A percentile compares a stretch with the other conserved stretches of the same genome.
Evolutionary conservation across 1,140 invertebrate species (phyloP).

Genomic region (Meloidogyne chitwoodi): DNA sequence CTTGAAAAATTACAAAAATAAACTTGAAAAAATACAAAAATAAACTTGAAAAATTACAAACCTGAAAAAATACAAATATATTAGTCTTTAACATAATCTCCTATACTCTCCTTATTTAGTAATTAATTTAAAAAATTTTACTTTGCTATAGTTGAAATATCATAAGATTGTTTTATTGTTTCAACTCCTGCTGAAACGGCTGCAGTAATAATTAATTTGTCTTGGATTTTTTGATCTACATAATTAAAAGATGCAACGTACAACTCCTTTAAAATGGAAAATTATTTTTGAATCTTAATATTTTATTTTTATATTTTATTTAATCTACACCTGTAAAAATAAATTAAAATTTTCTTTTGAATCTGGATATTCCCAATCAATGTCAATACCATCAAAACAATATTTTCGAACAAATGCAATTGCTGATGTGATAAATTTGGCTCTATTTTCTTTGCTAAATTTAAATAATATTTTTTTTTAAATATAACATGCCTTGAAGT

Average conservation of each 20-base stretch:
- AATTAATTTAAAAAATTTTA: constrained; percentile 12
- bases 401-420: constrained; percentile 50
- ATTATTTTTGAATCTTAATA: background rate
- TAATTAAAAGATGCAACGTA: background rate
- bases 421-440: constrained; percentile 54
- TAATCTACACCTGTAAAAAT: constrained; percentile 71
- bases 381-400: constrained; percentile 68
- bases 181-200: constrained; percentile 61
- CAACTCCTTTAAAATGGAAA: background rate
- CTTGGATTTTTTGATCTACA: background rate
- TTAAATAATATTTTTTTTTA: background rate
- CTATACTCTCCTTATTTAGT: too few relatives aligned
- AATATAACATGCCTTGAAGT: constrained; percentile 16
- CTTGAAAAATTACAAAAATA: too few relatives aligned
- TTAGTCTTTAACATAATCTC: too few relatives aligned
- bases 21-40: too few relatives aligned
- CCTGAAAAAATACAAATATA: too few relatives aligned
- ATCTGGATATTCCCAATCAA: constrained; percentile 94
- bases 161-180: constrained; percentile 61
- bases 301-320: background rate
- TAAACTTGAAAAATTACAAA: too few relatives aligned
- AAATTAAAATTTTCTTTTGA: constrained; percentile 88
- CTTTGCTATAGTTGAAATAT: constrained; percentile 59
- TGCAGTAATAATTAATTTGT: constrained; percentile 58
- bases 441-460: constrained; percentile 18